Evolutionary conservation across 1,140 invertebrate genomes (phyloP), one percentile per base, ranked within the genome.

Genomic region (Bombus vancouverensis): DNA sequence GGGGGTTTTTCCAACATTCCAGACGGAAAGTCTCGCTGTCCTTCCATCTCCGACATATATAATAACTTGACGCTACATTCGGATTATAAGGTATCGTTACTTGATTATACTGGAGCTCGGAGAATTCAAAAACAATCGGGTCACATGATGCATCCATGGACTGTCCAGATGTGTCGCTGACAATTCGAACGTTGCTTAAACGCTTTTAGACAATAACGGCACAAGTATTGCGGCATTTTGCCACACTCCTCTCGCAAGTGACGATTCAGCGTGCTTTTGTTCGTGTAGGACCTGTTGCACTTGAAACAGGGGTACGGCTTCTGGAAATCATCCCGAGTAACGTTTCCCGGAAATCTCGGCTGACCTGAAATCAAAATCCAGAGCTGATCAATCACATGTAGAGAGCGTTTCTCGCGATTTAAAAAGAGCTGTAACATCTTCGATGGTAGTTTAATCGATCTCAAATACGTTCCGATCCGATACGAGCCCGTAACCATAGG

Each of bases 211-310:
- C 96, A 96, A 79, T 95, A 93, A 47, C 47, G 18, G 91, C 96
- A 96, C 87, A 95, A 92, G 78, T 96, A 95, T 42, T 95, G 95
- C 3, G 96, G 96, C 84, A 94, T 89, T 53, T 53, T 53, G 47
- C 47, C 47, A 22, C 47, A 96, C 88, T 96, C 96, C 87, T 95
- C 96, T 28, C 95, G 92, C 44, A 95, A 84, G 89, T 97, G 96
- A 32, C 88, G 92, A n/a, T 89, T 91, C 28, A 92, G 73, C 25
- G 88, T 94, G 59, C 92, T 92, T 86, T 94, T 95, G 85, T 95
- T 94, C 66, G 94, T 94, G 91, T 96, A 96, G 75, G 93, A 91
- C 89, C 93, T 94, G 62, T 89, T 90, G 87, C 95, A 95, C 59
- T 93, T 93, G 76, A 42, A 81, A 86, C 95, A 95, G 44, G 93